phyloP scores from a whole-genome alignment of 2,113 vertebrate genomes.

The Etia nguti region DNA sequence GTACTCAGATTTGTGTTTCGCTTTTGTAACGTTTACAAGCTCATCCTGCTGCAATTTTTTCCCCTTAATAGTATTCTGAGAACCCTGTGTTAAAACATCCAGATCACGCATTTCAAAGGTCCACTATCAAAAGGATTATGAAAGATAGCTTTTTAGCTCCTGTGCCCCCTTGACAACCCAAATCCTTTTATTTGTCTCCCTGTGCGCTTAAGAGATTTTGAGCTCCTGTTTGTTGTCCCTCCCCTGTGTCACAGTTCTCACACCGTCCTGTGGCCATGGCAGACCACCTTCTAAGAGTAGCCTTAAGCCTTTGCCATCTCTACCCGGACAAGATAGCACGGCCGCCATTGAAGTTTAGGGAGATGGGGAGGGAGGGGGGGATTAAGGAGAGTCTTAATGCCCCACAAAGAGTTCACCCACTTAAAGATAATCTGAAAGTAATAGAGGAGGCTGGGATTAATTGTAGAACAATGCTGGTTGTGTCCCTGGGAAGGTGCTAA shows the following conservation, averaged over 20 bases:
- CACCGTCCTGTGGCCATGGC: constrained; percentile 65
- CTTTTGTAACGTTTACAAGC: constrained; percentile 34
- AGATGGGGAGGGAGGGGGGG: constrained; percentile 38
- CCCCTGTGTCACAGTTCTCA: constrained; percentile 74
- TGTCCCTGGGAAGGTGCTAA: constrained; percentile 75
- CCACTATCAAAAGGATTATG: constrained; percentile 79
- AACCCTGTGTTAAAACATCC: constrained; percentile 60
- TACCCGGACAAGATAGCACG: constrained; percentile 77
- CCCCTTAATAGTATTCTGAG: constrained; percentile 41
- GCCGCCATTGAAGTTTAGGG: constrained; percentile 73
- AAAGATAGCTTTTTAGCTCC: constrained; percentile 80
- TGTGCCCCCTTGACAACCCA: constrained; percentile 67
- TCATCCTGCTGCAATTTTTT: constrained; percentile 7
- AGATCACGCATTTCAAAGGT: constrained; percentile 77
- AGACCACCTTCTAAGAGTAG: constrained; percentile 79
- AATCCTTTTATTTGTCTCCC: constrained; percentile 77
- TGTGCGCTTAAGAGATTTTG: constrained; percentile 80
- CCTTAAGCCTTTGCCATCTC: constrained; percentile 71
- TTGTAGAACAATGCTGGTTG: constrained; percentile 75
- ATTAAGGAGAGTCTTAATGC: constrained; percentile 73
- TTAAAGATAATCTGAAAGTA: constrained; percentile 84
- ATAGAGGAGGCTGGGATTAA: constrained; percentile 81
- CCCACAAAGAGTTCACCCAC: constrained; percentile 77
- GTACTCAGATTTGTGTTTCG: not conserved
- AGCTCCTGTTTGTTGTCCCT: constrained; percentile 78